Conservation (phyloP, 2,797 vertebrate species). For the Tapera naevia region DNA sequence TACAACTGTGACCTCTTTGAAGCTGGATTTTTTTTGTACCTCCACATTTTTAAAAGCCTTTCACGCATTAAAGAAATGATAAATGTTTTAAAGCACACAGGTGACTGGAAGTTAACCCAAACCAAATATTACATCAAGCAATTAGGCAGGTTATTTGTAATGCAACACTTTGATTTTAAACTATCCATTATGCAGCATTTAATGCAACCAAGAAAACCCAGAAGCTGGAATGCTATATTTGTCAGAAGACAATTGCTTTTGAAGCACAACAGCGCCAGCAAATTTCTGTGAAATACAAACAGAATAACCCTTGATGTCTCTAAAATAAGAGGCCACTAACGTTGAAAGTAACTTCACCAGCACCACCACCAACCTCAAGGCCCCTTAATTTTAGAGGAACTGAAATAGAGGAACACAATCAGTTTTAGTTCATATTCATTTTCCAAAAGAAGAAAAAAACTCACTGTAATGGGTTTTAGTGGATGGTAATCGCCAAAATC, state of each 20-base stretch:
- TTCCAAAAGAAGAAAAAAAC: background rate
- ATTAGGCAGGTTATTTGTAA: background rate
- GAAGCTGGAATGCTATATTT: background rate
- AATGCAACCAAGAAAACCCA: conserved; percentile 2
- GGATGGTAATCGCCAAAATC: conserved; percentile 94
- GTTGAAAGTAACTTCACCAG: background rate
- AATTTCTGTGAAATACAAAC: background rate
- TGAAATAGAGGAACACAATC: background rate
- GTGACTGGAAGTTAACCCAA: conserved; percentile 34
- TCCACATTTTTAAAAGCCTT: conserved; percentile 21
- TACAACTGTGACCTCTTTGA: background rate
- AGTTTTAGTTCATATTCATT: background rate
- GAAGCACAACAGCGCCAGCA: background rate
- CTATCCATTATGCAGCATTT: conserved; percentile 31
- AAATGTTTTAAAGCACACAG: conserved; percentile 35
- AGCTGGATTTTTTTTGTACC: background rate
- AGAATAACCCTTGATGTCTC: background rate
- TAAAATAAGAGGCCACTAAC: background rate
- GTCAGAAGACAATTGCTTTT: background rate
- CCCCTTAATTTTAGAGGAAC: background rate
- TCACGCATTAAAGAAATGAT: background rate
- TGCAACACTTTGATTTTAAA: conserved; percentile 7
- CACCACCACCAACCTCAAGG: background rate
- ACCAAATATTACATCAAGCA: background rate
- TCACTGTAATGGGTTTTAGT: conserved; percentile 92